phyloP scores from a whole-genome alignment of 2,113 vertebrate genomes.

The Zingel zingel region DNA sequence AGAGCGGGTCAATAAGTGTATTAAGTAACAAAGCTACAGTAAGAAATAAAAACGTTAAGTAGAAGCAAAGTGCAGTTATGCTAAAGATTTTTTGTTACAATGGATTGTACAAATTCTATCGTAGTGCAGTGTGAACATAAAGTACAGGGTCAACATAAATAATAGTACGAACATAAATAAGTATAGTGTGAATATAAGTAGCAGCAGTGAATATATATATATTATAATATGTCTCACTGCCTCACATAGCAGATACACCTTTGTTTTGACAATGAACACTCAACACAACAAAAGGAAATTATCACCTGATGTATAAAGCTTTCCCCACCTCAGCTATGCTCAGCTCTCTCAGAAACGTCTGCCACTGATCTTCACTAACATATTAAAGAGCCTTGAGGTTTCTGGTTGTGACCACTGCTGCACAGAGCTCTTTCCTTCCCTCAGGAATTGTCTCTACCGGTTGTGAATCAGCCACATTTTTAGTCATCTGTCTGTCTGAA shows the following conservation, averaged over 20 bases:
- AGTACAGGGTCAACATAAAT: too few species aligned
- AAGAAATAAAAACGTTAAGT: too few species aligned
- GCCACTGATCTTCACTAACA: constrained; percentile 34
- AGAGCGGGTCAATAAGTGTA: too few species aligned
- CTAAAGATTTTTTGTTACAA: too few species aligned
- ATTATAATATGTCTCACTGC: neutral
- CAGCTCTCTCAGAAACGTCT: constrained; percentile 34
- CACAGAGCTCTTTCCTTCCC: constrained; percentile 8
- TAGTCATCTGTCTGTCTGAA: constrained; percentile 45
- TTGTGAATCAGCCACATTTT: constrained; percentile 27
- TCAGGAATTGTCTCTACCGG: constrained; percentile 13
- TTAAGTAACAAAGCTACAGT: too few species aligned
- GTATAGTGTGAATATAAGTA: too few species aligned
- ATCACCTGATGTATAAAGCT: constrained; percentile 3
- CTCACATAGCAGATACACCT: neutral
- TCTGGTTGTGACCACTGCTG: constrained; percentile 47
- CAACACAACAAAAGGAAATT: neutral
- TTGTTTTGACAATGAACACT: neutral
- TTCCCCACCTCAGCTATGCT: neutral
- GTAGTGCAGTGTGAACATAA: too few species aligned
- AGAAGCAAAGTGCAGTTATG: too few species aligned
- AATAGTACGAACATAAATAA: too few species aligned
- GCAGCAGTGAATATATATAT: too few species aligned
- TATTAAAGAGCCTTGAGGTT: constrained; percentile 24
- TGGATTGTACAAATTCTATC: too few species aligned